These are phyloP conservation scores for Sapajus apella DNA, from an alignment of 2,113 vertebrate species.

Conservation along the genomic window DNA sequence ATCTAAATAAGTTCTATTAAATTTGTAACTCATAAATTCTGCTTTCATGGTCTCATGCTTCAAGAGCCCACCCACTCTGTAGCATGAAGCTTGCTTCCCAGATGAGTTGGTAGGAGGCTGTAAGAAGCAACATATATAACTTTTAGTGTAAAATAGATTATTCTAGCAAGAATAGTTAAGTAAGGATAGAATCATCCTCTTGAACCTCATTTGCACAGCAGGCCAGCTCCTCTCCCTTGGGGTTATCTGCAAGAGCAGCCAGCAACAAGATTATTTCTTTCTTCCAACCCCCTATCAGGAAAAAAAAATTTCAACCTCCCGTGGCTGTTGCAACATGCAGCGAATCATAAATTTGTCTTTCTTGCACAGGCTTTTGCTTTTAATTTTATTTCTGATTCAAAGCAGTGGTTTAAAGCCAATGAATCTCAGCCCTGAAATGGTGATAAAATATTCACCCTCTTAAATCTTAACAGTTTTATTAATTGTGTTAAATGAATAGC, in stretches of 20 bases:
- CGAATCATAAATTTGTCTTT: constrained; percentile 12
- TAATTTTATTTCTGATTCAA: constrained; percentile 57
- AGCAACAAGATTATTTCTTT: constrained; percentile 50
- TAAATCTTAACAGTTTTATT: constrained; percentile 52
- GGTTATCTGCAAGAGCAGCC: constrained; percentile 46
- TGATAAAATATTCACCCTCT: constrained; percentile 39
- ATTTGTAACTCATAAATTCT: constrained; percentile 34
- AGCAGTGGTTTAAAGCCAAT: constrained; percentile 30
- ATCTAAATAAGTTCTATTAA: not conserved
- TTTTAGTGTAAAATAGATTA: constrained; percentile 61
- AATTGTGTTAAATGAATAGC: constrained; percentile 49
- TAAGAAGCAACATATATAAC: constrained; percentile 36
- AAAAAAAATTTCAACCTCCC: not conserved
- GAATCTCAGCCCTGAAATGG: constrained; percentile 34
- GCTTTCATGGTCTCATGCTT: constrained; percentile 25
- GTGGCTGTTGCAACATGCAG: not conserved
- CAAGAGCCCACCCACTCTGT: constrained; percentile 30
- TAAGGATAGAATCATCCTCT: not conserved
- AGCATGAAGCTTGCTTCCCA: not conserved
- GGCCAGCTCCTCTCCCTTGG: constrained; percentile 9
- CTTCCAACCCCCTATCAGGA: not conserved
- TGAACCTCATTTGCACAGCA: constrained; percentile 45
- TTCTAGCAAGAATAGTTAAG: constrained; percentile 39
- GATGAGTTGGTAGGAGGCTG: not conserved
- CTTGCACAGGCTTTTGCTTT: constrained; percentile 42